Evolutionary conservation across 2,888 invertebrate species (phyloP).

Genomic region (Biston betularia): DNA sequence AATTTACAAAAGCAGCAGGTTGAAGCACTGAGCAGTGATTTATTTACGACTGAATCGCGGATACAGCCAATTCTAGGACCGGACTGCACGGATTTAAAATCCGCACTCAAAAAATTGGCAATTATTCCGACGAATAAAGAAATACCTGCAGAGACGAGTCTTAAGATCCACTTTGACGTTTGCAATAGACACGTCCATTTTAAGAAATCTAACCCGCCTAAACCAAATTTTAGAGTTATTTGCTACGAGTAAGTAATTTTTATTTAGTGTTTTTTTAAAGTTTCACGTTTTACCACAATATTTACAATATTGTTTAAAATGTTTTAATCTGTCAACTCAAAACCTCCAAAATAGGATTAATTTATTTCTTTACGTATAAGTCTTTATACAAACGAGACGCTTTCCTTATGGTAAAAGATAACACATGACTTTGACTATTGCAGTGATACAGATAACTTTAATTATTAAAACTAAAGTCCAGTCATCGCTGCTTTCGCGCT

Average conservation of each 20-base stretch:
- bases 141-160: slow-evolving; percentile 47
- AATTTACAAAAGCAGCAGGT: slow-evolving; percentile 24
- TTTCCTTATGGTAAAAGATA: no score
- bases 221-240: slow-evolving; percentile 75
- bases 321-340: no score
- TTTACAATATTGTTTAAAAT: no score
- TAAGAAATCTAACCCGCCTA: slow-evolving; percentile 69
- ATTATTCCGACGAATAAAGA: slow-evolving; percentile 63
- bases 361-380: no score
- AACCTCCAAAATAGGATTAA: no score
- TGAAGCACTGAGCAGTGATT: slow-evolving; percentile 22
- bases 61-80: slow-evolving; percentile 61
- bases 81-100: slow-evolving; percentile 61
- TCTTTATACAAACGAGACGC: no score
- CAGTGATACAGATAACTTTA: no score
- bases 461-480: no score
- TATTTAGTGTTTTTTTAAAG: no score
- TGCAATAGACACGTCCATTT: slow-evolving; percentile 77
- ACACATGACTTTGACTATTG: no score
- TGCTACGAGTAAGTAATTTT: slow-evolving; percentile 72
- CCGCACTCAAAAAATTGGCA: slow-evolving; percentile 67
- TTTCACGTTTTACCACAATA: no score
- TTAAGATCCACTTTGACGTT: slow-evolving; percentile 74
- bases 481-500: no score
- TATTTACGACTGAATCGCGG: slow-evolving; percentile 41